Evolutionary conservation across 2,888 invertebrate species (phyloP), one percentile per base, ranked within the genome.

Genomic region (Lasioglossum lativentre): DNA sequence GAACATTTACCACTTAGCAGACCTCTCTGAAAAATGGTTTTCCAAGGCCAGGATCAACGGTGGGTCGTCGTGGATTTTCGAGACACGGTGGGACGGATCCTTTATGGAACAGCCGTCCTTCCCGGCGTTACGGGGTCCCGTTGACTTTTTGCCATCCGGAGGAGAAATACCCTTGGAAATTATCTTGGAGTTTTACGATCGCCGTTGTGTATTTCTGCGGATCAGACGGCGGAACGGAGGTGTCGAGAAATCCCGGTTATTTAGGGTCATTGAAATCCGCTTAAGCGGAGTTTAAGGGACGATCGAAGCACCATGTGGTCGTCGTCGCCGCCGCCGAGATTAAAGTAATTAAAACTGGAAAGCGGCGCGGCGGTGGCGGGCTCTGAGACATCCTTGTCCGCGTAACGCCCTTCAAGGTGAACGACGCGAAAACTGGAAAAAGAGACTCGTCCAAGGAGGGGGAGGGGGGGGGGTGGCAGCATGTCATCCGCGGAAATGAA

Each of bases 401-500:
- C 38, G 82, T 81, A 89, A 82, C 73, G 78, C 78, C 19, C 75
- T 80, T 86, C 90, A 89, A 90, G 89, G 89, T 75, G 87, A 87
- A 85, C 89, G 70, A 68, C 88, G 73, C 80, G 90, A 88, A 90
- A 90, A 90, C 84, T 86, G 88, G 89, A 88, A 90, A 70, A 70
- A 70, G 70, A 23, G 40, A 72, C 52, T 30, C 27, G 80, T 72
- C 79, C 70, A n/a, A 12, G 12, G n/a, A 56, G n/a, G 56, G 34
- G 34, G 3, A 3, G 34, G 34, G 34, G 42, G 42, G 1, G 12
- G n/a, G 56, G 8, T n/a, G 56, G n/a, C 74, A 80, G 83, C 90
- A 86, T 80, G 90, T 90, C 89, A 90, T 90, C 89, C 84, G 77
- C 63, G 86, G 76, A 88, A 90, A 90, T 90, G 86, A 86, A 90